Evolutionary conservation across 2,797 vertebrate genomes (phyloP), one percentile per base, ranked within the genome.

Genomic region (Enteromius mattozi): DNA sequence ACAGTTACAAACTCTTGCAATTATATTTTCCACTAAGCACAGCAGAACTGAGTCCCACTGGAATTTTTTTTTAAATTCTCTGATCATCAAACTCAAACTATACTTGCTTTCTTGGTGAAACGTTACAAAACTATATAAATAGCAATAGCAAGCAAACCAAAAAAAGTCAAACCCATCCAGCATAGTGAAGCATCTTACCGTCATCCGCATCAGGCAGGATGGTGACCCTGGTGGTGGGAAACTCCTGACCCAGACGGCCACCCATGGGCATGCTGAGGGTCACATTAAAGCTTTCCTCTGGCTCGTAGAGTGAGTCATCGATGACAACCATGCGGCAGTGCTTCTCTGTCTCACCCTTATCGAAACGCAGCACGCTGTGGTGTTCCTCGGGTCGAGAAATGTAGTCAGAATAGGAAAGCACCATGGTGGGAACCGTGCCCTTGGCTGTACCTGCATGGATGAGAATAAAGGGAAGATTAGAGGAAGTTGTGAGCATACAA

Each of bases 391-490:
- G 94, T 84, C 97, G 93, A 63, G 97, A 97, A 91, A 99, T 99
- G 93, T 98, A 99, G 93, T 99, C 98, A 0, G 98, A 99, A 90
- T 97, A 99, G 74, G 98, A 99, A 76, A 99, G 94, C 16, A 99
- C 98, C 0, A 93, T 96, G 40, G 95, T 96, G 69, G 97, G 97
- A 86, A 96, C 88, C 0, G 98, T 99, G 88, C 98, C 97, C 7
- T 95, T 94, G 49, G 98, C 98, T 0, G 96, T 94, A 81, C 94
- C 96, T 96, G 86, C 76, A 70, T 1, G 83, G 17, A 88, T 87
- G 90, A 89, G 71, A 69, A 1, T 80, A 59, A 59, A 69, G 72
- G 30, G 86, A 88, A 88, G 86, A 30, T 72, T 66, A 87, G 27
- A 80, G 80, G 69, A 21, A 86, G 21, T 76, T 42, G 42, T 21